A percentile compares a stretch with the other conserved stretches of the same genome.
These are phyloP conservation scores for Phylloscopus trochiloides DNA, from an alignment of 2,113 vertebrate species.

Conservation along the genomic window DNA sequence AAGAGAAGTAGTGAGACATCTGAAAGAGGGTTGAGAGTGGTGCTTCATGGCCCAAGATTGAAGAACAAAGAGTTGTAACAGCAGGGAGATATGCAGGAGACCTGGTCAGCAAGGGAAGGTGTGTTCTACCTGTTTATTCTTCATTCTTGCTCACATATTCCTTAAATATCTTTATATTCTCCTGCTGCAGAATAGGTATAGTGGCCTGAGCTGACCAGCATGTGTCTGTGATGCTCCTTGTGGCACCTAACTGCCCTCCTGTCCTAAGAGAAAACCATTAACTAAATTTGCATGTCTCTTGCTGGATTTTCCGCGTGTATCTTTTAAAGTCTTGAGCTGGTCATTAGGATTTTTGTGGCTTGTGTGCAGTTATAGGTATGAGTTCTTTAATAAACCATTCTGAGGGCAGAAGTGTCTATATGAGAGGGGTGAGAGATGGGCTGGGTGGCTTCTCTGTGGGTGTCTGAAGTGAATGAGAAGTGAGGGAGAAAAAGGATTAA, in stretches of 20 bases:
- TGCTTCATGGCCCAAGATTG: neutral
- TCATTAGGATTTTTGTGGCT: neutral
- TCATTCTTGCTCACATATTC: neutral
- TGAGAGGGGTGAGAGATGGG: neutral
- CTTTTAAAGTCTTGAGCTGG: neutral
- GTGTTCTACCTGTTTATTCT: neutral
- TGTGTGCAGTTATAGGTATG: neutral
- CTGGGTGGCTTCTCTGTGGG: neutral
- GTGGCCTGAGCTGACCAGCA: rapidly evolving
- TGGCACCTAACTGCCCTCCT: neutral
- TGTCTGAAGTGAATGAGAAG: neutral
- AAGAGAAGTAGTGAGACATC: neutral
- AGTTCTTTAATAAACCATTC: neutral
- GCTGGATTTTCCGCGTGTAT: neutral
- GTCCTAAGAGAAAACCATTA: neutral
- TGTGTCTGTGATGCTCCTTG: neutral
- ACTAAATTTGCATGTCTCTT: neutral
- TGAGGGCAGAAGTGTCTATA: neutral
- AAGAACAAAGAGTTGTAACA: neutral
- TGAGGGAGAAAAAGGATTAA: neutral
- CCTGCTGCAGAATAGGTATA: neutral
- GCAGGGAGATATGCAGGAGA: rapidly evolving
- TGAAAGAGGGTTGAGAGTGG: neutral
- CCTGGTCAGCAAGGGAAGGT: neutral
- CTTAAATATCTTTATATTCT: neutral